Conservation (phyloP, 1,140 invertebrate genomes). For the Trinorchestia longiramus region DNA sequence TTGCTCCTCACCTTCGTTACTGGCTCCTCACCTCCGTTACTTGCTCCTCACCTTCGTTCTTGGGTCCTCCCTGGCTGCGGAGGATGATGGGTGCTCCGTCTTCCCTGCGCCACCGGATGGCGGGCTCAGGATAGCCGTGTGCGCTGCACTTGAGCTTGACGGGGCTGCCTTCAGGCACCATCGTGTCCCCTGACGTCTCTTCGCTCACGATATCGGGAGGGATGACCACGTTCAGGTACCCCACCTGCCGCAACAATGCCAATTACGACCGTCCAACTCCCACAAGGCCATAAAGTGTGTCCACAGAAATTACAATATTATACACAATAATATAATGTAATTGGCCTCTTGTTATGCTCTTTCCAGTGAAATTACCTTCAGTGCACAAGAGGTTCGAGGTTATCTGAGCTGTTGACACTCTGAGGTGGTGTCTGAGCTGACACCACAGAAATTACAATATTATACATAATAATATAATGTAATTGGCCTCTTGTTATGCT, state of each 20-base stretch:
- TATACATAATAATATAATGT: too few species aligned
- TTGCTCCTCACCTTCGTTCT: slow-evolving; percentile 61
- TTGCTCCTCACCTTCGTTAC: too few species aligned
- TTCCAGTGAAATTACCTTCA: not conserved
- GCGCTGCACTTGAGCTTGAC: slow-evolving; percentile 89
- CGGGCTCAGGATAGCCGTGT: slow-evolving; percentile 82
- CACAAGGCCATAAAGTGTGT: too few species aligned
- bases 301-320: too few species aligned
- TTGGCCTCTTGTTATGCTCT: too few species aligned
- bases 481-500: too few species aligned
- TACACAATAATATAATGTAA: too few species aligned
- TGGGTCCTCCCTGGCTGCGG: slow-evolving; percentile 76
- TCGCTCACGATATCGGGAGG: slow-evolving; percentile 90
- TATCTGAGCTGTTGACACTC: too few species aligned
- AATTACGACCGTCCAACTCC: too few species aligned
- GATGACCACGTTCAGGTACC: slow-evolving; percentile 84
- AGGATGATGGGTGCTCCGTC: slow-evolving; percentile 86
- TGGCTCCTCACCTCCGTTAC: too few species aligned
- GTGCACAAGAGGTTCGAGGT: not conserved
- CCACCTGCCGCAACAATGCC: slow-evolving; percentile 50
- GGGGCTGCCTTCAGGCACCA: slow-evolving; percentile 90
- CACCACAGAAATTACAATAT: too few species aligned
- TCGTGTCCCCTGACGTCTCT: slow-evolving; percentile 88
- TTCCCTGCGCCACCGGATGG: slow-evolving; percentile 87
- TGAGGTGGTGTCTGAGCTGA: too few species aligned